Evolutionary conservation across 2,797 vertebrate genomes (phyloP).

Genomic region (Acrocephalus scirpaceus): DNA sequence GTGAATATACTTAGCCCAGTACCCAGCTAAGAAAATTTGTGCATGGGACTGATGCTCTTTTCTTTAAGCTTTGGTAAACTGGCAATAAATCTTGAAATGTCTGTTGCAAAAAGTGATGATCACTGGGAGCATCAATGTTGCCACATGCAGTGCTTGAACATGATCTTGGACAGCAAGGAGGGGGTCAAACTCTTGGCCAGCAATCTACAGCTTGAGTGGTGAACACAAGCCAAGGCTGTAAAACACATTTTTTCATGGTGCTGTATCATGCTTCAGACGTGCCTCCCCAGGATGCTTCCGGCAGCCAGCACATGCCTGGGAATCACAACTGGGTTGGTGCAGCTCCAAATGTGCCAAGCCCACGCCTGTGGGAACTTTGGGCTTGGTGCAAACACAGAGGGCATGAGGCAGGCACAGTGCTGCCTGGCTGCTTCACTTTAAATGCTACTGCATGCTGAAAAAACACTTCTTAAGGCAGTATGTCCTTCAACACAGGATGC

Average conservation of each 20-base stretch:
- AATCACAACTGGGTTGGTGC: background rate
- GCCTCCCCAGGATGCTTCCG: background rate
- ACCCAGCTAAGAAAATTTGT: background rate
- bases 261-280: background rate
- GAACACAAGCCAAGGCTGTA: background rate
- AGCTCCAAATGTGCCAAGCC: background rate
- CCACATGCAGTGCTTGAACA: background rate
- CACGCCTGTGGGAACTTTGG: rapidly evolving
- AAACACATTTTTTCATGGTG: background rate
- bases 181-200: background rate
- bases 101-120: background rate
- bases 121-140: background rate
- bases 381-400: background rate
- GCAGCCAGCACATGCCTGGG: background rate
- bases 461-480: background rate
- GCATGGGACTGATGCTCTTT: background rate
- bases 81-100: background rate
- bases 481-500: background rate
- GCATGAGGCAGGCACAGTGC: background rate
- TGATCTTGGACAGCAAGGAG: background rate
- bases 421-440: background rate
- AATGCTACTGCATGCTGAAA: background rate
- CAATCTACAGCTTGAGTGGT: background rate
- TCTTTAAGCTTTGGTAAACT: background rate
- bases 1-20: background rate